phyloP scores from a whole-genome alignment of 2,888 invertebrate genomes.

The Euclidia mi region DNA sequence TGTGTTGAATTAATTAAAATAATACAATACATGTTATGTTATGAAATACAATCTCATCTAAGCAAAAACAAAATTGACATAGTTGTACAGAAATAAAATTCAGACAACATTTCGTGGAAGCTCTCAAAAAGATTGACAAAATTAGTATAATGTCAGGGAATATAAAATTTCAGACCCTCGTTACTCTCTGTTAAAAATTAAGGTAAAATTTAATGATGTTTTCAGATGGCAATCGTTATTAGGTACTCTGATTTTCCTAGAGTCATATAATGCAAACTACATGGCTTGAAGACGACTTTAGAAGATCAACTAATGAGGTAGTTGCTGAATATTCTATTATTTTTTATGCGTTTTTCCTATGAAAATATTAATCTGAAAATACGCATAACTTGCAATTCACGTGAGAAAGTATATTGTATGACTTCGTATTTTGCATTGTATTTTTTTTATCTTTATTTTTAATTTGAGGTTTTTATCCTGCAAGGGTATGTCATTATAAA shows the following conservation, averaged over 20 bases:
- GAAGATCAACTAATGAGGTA: neutral
- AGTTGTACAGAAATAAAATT: neutral
- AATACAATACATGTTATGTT: too few species aligned
- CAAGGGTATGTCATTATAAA: too few species aligned
- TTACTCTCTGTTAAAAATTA: constrained; percentile 3
- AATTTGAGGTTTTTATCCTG: too few species aligned
- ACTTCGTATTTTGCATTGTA: too few species aligned
- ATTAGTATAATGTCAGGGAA: constrained; percentile 10
- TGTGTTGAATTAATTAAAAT: too few species aligned
- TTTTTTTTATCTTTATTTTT: too few species aligned
- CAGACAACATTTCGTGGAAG: constrained; percentile 1
- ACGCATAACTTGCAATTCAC: too few species aligned
- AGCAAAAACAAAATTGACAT: neutral
- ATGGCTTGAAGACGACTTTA: neutral
- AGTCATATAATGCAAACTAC: neutral
- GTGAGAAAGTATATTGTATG: too few species aligned
- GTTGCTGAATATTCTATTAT: neutral
- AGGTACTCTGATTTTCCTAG: constrained; percentile 3
- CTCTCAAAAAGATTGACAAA: constrained; percentile 13
- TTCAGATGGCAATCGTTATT: constrained; percentile 2
- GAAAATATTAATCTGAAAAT: neutral
- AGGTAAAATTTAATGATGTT: constrained; percentile 9
- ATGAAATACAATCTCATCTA: too few species aligned
- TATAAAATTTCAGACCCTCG: constrained; percentile 4
- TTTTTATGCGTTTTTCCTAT: neutral